Conservation (phyloP, 2,888 invertebrate genomes). For the Gryllus longicercus region DNA sequence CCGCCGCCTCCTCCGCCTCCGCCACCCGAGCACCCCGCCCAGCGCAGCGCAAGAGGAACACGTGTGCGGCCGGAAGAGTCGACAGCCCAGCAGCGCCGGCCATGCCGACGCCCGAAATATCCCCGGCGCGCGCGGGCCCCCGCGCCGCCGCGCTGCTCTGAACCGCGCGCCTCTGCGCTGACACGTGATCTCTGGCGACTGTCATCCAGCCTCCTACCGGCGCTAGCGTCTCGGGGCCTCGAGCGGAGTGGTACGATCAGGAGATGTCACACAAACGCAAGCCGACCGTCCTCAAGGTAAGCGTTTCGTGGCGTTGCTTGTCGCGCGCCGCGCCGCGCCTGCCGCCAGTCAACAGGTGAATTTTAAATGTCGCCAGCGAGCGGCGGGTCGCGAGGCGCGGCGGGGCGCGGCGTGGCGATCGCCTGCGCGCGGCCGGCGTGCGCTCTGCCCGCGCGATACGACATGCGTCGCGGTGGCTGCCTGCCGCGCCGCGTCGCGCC, state of each 20-base stretch:
- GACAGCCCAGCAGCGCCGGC: not conserved
- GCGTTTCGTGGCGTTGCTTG: no score
- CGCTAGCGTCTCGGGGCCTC: no score
- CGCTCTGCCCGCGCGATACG: not conserved
- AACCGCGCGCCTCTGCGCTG: not conserved
- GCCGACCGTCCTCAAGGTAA: slow-evolving; percentile 33
- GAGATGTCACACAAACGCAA: slow-evolving; percentile 32
- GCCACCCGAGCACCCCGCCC: not conserved
- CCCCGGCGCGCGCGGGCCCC: not conserved
- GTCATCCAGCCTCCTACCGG: no score
- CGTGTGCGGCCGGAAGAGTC: not conserved
- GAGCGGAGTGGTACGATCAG: not conserved
- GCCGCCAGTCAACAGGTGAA: slow-evolving; percentile 31
- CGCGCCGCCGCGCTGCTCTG: not conserved
- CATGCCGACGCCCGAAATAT: slow-evolving; percentile 1
- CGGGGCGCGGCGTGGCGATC: not conserved
- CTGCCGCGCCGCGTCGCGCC: not conserved
- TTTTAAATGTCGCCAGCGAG: slow-evolving; percentile 23
- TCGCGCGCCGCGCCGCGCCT: not conserved
- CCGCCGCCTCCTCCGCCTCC: not conserved
- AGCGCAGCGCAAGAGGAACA: not conserved
- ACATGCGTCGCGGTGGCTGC: not conserved
- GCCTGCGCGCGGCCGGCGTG: not conserved
- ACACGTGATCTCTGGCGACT: not conserved
- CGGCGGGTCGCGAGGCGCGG: not conserved